A percentile compares a stretch with the other conserved stretches of the same genome.
These are phyloP conservation scores for Drosophila formosana DNA, from an alignment of 2,888 invertebrate genomes.

Conservation along the genomic window DNA sequence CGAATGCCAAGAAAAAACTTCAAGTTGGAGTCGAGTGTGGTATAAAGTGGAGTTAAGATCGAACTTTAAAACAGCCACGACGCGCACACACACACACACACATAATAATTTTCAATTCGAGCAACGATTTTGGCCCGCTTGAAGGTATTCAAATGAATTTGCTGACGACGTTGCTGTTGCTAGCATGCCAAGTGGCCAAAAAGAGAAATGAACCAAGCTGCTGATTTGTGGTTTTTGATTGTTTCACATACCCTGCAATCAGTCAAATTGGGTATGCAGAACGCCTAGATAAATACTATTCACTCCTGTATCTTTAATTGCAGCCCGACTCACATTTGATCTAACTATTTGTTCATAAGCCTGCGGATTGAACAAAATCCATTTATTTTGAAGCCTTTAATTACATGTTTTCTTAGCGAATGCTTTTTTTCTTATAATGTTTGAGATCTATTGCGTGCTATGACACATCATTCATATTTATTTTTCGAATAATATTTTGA, in stretches of 20 bases:
- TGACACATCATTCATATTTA: too few relatives aligned
- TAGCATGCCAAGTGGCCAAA: conserved; percentile 65
- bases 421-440: too few relatives aligned
- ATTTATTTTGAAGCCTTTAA: too few relatives aligned
- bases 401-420: too few relatives aligned
- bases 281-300: too few relatives aligned
- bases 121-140: conserved; percentile 59
- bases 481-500: too few relatives aligned
- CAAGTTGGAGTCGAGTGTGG: conserved; percentile 35
- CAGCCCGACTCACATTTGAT: too few relatives aligned
- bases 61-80: conserved; percentile 21
- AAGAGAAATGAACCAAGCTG: conserved; percentile 61
- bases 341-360: too few relatives aligned
- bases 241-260: conserved; percentile 19
- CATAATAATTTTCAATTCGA: conserved; percentile 60
- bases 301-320: too few relatives aligned
- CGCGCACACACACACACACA: conserved; percentile 23
- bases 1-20: conserved; percentile 48
- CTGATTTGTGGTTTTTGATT: conserved; percentile 26
- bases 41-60: conserved; percentile 50
- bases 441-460: too few relatives aligned
- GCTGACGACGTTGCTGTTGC: conserved; percentile 37
- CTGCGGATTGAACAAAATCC: too few relatives aligned
- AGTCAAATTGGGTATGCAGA: not conserved
- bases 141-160: conserved; percentile 66